These are phyloP conservation scores for Lordiphosa collinella DNA, from an alignment of 1,140 invertebrate species.

Conservation along the genomic window DNA sequence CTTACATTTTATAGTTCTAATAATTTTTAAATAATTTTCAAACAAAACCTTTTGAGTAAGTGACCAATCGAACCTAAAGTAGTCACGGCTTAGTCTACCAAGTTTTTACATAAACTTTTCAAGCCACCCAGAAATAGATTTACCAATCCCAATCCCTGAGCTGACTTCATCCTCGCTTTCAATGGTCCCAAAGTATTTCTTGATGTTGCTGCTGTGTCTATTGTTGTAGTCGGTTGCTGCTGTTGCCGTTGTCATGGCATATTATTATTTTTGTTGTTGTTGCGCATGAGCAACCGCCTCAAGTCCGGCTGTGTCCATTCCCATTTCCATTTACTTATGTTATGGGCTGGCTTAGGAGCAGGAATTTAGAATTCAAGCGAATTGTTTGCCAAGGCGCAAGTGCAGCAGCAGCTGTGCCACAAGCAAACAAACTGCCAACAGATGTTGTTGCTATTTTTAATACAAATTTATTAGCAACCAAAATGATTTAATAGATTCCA, in stretches of 20 bases:
- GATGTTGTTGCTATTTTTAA: constrained; percentile 41
- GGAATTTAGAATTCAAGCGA: constrained; percentile 51
- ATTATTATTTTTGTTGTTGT: constrained; percentile 49
- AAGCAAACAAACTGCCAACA: constrained; percentile 10
- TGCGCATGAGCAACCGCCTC: constrained; percentile 58
- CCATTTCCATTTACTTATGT: constrained; percentile 26
- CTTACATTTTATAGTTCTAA: no score
- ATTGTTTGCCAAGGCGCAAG: constrained; percentile 34
- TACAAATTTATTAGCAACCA: constrained; percentile 53
- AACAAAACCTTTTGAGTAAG: no score
- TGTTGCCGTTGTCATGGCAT: no score
- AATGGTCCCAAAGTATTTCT: not conserved
- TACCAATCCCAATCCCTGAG: no score
- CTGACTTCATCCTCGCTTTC: no score
- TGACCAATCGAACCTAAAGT: no score
- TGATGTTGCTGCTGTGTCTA: constrained; percentile 28
- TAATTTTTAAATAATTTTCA: no score
- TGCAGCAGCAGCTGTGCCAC: constrained; percentile 23
- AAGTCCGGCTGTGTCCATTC: constrained; percentile 2
- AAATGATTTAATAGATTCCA: constrained; percentile 68
- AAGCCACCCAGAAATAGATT: not conserved
- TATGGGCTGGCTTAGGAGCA: not conserved
- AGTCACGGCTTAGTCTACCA: no score
- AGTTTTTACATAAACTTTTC: not conserved
- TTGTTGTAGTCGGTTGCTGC: constrained; percentile 34